These are phyloP conservation scores for Notarius quadriscutis DNA, from an alignment of 2,113 vertebrate genomes.

Conservation along the genomic window DNA sequence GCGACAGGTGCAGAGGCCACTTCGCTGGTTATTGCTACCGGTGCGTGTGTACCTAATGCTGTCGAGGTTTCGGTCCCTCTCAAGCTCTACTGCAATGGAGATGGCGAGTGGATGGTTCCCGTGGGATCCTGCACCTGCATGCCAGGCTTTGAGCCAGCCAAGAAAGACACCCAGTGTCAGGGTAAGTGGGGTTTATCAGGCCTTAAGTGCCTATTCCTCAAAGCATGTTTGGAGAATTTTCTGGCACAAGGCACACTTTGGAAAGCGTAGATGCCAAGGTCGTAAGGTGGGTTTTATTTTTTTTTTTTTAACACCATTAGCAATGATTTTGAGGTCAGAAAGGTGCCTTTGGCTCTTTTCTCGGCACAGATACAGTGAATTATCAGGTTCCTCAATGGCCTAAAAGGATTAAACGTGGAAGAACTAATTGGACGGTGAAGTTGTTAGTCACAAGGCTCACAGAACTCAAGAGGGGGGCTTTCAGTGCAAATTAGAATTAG, in stretches of 20 bases:
- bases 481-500: slow-evolving; percentile 16
- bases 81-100: slow-evolving; percentile 96
- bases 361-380: slow-evolving; percentile 13
- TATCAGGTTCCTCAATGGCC: slow-evolving; percentile 24
- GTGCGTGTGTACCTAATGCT: slow-evolving; percentile 89
- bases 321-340: slow-evolving; percentile 19
- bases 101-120: slow-evolving; percentile 98
- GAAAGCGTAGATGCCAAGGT: slow-evolving; percentile 35
- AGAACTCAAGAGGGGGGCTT: slow-evolving; percentile 14
- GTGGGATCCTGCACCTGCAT: slow-evolving; percentile 94
- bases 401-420: slow-evolving; percentile 24
- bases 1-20: slow-evolving; percentile 93
- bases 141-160: slow-evolving; percentile 85
- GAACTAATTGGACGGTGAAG: slow-evolving; percentile 28
- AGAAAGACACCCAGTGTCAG: slow-evolving; percentile 90
- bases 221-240: slow-evolving; percentile 27
- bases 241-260: slow-evolving; percentile 39
- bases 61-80: slow-evolving; percentile 94
- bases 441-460: slow-evolving; percentile 19
- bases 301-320: not conserved
- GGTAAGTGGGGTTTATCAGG: slow-evolving; percentile 70
- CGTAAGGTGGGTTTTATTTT: not conserved
- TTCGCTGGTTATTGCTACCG: slow-evolving; percentile 92
- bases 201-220: slow-evolving; percentile 32
- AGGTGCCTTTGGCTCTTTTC: not conserved